Base-by-base conservation (phyloP, 1,140 invertebrate genomes). In the Trypoxylus dichotomus region DNA sequence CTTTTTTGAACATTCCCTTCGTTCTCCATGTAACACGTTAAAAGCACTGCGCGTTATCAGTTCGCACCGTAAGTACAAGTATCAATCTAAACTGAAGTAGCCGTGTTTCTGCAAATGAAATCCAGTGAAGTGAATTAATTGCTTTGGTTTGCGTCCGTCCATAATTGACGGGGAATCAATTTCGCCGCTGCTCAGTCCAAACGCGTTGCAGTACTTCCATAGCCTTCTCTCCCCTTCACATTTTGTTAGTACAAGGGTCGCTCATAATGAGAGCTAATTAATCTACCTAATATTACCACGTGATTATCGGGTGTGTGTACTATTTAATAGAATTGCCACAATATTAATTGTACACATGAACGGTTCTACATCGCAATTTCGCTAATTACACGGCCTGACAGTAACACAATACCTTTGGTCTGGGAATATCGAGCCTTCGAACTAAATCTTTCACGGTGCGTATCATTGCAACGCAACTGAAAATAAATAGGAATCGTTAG, bases 211-310 rank as follows among this genome's bases (percentile, higher is more conserved):
- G 47, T 19, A 19, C 19, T 19, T 54, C 15, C 15, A 19, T 19
- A 15, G 2, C 15, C 19, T 15, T 54, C 19, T 15, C 47, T 54
- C 32, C 32, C 32, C 15, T 54, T 54, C 15, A 15, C n/a, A 19
- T 54, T 54, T 7, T 54, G 47, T 54, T 54, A n/a, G 47, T 15
- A 19, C 1, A 54, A n/a, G 47, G 15, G 47, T 19, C n/a, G 15
- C 19, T 54, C 47, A 54, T 54, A 54, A 54, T 54, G n/a, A 19
- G 15, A 19, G 19, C 15, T 19, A 54, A 54, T 54, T 54, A 54
- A 54, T 54, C 47, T 54, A 54, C n/a, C 47, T n/a, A 54, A 54
- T 54, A 54, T 54, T 54, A 54, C 47, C n/a, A 54, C 6, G 47
- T 54, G 47, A 54, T 54, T 54, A 54, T n/a, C 19, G 15, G 19